phyloP scores from a whole-genome alignment of 2,888 invertebrate species.

The Drosophila siamana region DNA sequence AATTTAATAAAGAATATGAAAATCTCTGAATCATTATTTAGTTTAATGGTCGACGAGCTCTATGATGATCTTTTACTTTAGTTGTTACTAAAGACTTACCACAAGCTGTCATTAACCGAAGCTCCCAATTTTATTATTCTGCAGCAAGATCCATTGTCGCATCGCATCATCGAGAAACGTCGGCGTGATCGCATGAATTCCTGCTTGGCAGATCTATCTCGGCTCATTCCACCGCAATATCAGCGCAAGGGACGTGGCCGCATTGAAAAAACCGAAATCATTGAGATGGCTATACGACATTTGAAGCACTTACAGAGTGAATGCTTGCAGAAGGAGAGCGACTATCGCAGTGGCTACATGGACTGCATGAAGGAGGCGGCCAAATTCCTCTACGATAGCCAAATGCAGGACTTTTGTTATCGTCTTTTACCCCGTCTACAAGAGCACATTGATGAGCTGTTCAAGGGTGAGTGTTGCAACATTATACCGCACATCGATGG shows the following conservation, averaged over 20 bases:
- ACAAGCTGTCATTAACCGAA: slow-evolving; percentile 17
- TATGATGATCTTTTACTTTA: slow-evolving; percentile 49
- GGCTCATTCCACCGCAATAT: slow-evolving; percentile 96
- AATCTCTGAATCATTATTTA: slow-evolving; percentile 54
- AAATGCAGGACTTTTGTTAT: slow-evolving; percentile 93
- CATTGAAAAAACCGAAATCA: slow-evolving; percentile 98
- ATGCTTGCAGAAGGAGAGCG: slow-evolving; percentile 84
- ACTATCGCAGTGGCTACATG: slow-evolving; percentile 93
- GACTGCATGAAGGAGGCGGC: slow-evolving; percentile 96
- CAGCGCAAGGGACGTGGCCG: slow-evolving; percentile 97
- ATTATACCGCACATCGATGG: no score
- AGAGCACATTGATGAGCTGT: slow-evolving; percentile 90
- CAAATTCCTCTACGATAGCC: slow-evolving; percentile 94
- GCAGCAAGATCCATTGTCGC: slow-evolving; percentile 98
- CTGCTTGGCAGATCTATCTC: slow-evolving; percentile 96
- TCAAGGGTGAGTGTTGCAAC: slow-evolving; percentile 87
- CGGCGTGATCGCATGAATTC: slow-evolving; percentile 98
- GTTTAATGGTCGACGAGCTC: slow-evolving; percentile 44
- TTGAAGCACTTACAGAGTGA: slow-evolving; percentile 94
- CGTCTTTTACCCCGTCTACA: slow-evolving; percentile 93
- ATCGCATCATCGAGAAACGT: slow-evolving; percentile 98
- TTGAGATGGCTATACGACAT: slow-evolving; percentile 98
- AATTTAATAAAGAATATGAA: slow-evolving; percentile 32
- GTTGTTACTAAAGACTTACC: neutral
- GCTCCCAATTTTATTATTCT: slow-evolving; percentile 9